These are phyloP conservation scores for Brenthis ino DNA, from an alignment of 2,888 invertebrate species.

Conservation along the genomic window DNA sequence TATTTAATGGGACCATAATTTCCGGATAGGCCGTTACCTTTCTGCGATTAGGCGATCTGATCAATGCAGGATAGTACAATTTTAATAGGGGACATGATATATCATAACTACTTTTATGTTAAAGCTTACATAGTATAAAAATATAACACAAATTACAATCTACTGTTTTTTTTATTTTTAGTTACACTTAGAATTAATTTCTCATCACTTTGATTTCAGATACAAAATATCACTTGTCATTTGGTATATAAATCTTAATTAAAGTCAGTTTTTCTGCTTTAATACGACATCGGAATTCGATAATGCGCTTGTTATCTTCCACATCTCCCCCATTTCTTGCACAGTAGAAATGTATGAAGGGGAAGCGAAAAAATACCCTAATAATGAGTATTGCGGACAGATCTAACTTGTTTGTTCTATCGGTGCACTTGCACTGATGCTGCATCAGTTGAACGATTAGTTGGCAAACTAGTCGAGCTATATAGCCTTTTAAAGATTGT, in stretches of 20 bases:
- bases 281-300: constrained; percentile 78
- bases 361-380: constrained; percentile 75
- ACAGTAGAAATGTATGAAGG: constrained; percentile 67
- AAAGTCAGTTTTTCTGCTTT: constrained; percentile 74
- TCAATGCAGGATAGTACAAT: constrained; percentile 27
- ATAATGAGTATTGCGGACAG: constrained; percentile 74
- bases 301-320: constrained; percentile 76
- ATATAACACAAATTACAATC: too few species aligned
- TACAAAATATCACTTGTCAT: constrained; percentile 3
- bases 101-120: neutral
- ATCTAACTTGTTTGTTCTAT: constrained; percentile 50
- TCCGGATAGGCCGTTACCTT: constrained; percentile 48
- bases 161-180: neutral
- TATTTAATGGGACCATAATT: constrained; percentile 65
- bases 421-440: constrained; percentile 35
- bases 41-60: constrained; percentile 35
- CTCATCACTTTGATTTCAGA: constrained; percentile 6
- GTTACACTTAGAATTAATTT: neutral
- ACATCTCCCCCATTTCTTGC: constrained; percentile 56
- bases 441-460: constrained; percentile 19
- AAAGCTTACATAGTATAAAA: too few species aligned
- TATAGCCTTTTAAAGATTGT: constrained; percentile 28
- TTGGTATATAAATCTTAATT: constrained; percentile 69
- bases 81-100: constrained; percentile 19
- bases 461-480: constrained; percentile 35